Conservation (phyloP, 2,888 invertebrate genomes). For the Rhamnusium bicolor region DNA sequence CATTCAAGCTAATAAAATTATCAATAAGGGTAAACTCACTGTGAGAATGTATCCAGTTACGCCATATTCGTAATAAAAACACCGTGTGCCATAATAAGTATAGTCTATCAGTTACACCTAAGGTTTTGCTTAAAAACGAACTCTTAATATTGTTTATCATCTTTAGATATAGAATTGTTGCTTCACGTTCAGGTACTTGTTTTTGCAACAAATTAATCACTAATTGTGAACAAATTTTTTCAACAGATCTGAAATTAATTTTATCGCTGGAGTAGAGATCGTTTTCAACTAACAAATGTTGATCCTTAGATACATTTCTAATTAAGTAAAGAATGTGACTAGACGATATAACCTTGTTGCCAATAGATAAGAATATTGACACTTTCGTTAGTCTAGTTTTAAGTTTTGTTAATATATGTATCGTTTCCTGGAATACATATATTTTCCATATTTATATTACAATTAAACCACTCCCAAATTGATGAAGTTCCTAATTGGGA, state of each 20-base stretch:
- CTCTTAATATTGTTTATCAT: background rate
- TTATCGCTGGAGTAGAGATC: slow-evolving; percentile 48
- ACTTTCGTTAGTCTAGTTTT: slow-evolving; percentile 51
- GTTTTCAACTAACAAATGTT: slow-evolving; percentile 48
- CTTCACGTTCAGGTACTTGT: background rate
- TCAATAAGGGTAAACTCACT: background rate
- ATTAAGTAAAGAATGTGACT: slow-evolving; percentile 50
- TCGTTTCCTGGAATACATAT: slow-evolving; percentile 52
- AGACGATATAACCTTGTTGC: slow-evolving; percentile 47
- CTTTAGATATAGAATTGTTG: background rate
- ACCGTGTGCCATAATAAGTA: background rate
- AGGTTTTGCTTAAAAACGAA: background rate
- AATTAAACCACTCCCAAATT: slow-evolving; percentile 42
- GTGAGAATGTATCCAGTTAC: background rate
- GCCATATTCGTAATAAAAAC: slow-evolving; percentile 6
- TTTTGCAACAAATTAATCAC: slow-evolving; percentile 25
- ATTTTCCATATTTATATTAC: slow-evolving; percentile 31
- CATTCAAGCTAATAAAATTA: background rate
- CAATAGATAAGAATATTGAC: slow-evolving; percentile 51
- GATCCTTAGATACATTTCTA: slow-evolving; percentile 50
- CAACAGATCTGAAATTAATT: slow-evolving; percentile 55
- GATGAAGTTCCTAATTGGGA: background rate
- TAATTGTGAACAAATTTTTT: slow-evolving; percentile 48
- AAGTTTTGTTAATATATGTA: slow-evolving; percentile 56
- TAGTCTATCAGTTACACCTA: background rate